Conservation (phyloP, 2,888 invertebrate genomes). For the Colletes collaris region DNA sequence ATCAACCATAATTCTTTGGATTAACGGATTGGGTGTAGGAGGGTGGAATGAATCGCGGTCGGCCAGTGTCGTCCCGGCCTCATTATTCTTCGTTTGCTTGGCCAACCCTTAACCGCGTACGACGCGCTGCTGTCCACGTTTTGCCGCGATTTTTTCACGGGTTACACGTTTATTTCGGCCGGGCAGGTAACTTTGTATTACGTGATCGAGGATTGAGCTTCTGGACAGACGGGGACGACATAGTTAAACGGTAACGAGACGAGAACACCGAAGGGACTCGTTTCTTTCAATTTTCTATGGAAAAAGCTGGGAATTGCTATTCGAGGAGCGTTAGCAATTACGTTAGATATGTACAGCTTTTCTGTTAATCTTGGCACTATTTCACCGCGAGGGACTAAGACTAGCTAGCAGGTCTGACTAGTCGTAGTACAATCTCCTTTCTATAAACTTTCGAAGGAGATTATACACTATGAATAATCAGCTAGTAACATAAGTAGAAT, state of each 20-base stretch:
- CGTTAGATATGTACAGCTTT: no score
- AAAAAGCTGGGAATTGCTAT: not conserved
- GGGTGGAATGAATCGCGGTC: not conserved
- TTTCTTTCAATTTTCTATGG: slow-evolving; percentile 11
- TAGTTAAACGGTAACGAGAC: not conserved
- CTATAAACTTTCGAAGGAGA: no score
- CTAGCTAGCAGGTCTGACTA: no score
- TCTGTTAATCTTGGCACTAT: no score
- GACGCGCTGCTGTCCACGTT: no score
- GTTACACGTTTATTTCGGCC: not conserved
- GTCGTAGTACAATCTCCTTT: no score
- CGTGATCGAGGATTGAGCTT: not conserved
- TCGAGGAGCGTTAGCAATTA: no score
- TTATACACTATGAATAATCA: no score
- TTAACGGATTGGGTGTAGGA: slow-evolving; percentile 10
- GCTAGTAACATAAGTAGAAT: no score
- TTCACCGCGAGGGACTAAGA: no score
- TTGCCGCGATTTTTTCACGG: not conserved
- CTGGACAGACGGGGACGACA: slow-evolving; percentile 10
- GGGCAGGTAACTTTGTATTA: not conserved
- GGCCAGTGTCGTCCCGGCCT: not conserved
- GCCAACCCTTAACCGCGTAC: not conserved
- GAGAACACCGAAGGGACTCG: not conserved
- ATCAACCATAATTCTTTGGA: slow-evolving; percentile 17
- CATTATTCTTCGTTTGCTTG: slow-evolving; percentile 33